Evolutionary conservation across 2,797 vertebrate genomes (phyloP).

Genomic region (Knipowitschia caucasica): DNA sequence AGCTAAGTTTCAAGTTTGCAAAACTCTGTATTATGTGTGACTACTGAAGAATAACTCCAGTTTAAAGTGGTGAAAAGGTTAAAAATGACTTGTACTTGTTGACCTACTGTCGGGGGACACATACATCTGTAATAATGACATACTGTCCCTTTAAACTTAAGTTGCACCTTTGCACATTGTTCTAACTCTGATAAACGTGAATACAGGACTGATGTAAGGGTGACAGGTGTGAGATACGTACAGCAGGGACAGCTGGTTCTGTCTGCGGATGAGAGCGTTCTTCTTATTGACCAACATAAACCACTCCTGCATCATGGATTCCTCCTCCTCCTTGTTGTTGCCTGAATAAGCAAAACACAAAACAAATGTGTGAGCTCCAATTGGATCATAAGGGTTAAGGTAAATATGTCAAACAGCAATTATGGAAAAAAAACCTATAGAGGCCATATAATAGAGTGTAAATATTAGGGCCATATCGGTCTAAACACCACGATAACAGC

Average conservation of each 20-base stretch:
- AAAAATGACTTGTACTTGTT: no score
- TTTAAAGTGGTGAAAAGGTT: no score
- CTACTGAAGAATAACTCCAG: no score
- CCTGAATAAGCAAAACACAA: constrained; percentile 75
- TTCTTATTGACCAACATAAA: constrained; percentile 99
- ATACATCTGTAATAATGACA: no score
- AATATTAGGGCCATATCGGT: constrained; percentile 1
- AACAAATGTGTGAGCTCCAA: constrained; percentile 12
- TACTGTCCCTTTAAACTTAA: no score
- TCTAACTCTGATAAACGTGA: neutral
- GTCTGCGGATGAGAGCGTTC: constrained; percentile 94
- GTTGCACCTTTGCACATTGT: neutral
- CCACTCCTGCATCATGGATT: constrained; percentile 99
- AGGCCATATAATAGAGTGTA: no score
- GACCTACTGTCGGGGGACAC: no score
- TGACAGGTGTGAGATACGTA: constrained; percentile 59
- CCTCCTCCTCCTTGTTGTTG: constrained; percentile 96
- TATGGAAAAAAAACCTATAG: neutral
- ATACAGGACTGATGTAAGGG: neutral
- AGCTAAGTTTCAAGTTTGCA: no score
- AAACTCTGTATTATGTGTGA: no score
- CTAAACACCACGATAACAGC: constrained; percentile 19
- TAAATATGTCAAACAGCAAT: constrained; percentile 3
- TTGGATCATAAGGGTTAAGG: neutral
- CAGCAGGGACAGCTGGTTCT: constrained; percentile 98